These are phyloP conservation scores for Muntiacus muntjak DNA, from an alignment of 2,113 vertebrate genomes.

Conservation along the genomic window DNA sequence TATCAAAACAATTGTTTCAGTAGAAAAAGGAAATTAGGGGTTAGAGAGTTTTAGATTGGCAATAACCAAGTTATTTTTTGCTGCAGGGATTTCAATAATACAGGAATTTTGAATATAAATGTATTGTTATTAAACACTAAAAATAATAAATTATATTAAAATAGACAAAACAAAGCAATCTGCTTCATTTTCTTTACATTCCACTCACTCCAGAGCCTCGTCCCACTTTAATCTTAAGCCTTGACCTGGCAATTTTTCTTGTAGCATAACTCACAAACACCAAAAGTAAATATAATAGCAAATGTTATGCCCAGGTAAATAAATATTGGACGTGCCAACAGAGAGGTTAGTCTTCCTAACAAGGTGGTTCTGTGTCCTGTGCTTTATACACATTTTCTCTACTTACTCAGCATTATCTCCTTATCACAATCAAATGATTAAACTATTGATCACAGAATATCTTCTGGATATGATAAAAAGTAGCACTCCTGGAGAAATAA, in stretches of 20 bases:
- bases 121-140: neutral
- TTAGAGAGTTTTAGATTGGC: slow-evolving; percentile 6
- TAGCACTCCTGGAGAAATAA: neutral
- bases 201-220: neutral
- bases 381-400: neutral
- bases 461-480: neutral
- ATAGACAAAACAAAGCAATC: neutral
- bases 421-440: neutral
- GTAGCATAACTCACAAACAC: neutral
- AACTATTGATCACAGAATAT: neutral
- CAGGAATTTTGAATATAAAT: slow-evolving; percentile 18
- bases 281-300: neutral
- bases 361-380: neutral
- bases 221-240: neutral
- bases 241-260: neutral
- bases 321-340: neutral
- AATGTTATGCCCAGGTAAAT: neutral
- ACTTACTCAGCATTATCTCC: neutral
- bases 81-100: slow-evolving; percentile 38
- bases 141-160: slow-evolving; percentile 25
- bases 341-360: neutral
- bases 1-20: slow-evolving; percentile 5
- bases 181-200: slow-evolving; percentile 15
- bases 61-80: slow-evolving; percentile 40
- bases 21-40: slow-evolving; percentile 27